Conservation (phyloP, 2,113 vertebrate genomes). For the Chloropsis cyanopogon region DNA sequence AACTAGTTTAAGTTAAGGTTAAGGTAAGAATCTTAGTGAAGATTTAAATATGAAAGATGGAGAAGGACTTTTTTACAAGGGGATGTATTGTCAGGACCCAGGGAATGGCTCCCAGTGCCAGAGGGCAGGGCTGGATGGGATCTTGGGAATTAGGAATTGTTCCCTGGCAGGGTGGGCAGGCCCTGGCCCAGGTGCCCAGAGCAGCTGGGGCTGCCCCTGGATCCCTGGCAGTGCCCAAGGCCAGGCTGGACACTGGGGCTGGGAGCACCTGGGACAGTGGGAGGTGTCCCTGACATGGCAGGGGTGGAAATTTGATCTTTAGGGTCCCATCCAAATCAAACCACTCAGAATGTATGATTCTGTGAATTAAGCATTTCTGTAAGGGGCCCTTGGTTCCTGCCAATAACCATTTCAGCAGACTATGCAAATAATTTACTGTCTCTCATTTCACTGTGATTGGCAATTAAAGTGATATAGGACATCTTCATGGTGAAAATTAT, state of each 20-base stretch:
- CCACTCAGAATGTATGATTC: neutral
- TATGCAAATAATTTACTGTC: slow-evolving; percentile 43
- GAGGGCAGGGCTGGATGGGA: neutral
- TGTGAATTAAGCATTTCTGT: neutral
- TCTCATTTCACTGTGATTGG: slow-evolving; percentile 35
- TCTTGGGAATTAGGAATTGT: neutral
- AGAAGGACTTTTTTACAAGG: neutral
- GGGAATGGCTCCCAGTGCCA: neutral
- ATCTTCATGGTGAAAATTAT: slow-evolving; percentile 11
- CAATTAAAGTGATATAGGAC: slow-evolving; percentile 45
- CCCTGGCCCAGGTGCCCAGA: neutral
- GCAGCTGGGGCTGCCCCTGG: neutral
- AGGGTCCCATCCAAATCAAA: neutral
- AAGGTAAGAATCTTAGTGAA: neutral
- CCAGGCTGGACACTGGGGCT: neutral
- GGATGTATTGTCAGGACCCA: rapidly evolving
- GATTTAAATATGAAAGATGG: neutral
- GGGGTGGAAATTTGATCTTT: neutral
- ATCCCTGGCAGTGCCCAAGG: neutral
- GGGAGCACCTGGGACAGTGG: neutral
- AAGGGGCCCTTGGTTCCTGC: neutral
- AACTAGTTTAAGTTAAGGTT: neutral
- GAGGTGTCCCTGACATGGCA: neutral
- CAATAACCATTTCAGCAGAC: slow-evolving; percentile 27
- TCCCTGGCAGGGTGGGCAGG: neutral